Percentiles rank a stretch among this genome's conserved stretches.
These are phyloP conservation scores for Ciconia boyciana DNA, from an alignment of 2,113 vertebrate species.

Conservation along the genomic window DNA sequence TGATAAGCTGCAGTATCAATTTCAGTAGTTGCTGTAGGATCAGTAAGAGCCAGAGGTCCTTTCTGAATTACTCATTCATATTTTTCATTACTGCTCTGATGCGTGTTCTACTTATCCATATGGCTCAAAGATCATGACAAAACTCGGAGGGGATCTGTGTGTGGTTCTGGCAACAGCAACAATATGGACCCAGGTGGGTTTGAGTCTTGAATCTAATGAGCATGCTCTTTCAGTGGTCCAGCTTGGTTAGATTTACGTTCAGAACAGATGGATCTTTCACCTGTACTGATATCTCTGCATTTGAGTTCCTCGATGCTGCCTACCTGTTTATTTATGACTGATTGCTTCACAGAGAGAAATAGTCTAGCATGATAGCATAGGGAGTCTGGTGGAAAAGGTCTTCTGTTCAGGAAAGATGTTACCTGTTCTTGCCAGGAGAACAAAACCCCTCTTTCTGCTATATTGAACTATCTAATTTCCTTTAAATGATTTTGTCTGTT, in stretches of 20 bases:
- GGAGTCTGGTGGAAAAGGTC: neutral
- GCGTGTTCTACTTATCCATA: neutral
- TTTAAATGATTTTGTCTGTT: neutral
- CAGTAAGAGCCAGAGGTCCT: neutral
- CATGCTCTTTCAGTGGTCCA: neutral
- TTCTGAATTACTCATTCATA: neutral
- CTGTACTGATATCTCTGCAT: neutral
- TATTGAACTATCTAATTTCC: neutral
- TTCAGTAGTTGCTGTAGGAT: neutral
- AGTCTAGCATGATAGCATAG: neutral
- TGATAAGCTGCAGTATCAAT: neutral
- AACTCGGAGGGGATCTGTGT: neutral
- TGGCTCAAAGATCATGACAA: neutral
- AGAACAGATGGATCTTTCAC: neutral
- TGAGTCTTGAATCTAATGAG: neutral
- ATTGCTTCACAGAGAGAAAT: neutral
- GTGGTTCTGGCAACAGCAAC: neutral
- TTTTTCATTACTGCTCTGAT: neutral
- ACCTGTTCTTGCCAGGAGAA: neutral
- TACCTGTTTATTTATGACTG: neutral
- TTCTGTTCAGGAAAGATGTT: neutral
- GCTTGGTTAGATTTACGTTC: neutral
- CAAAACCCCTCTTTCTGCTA: neutral
- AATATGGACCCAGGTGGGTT: neutral
- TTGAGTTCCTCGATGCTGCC: neutral